phyloP scores from a whole-genome alignment of 2,797 vertebrate species.

The Okamejei kenojei region DNA sequence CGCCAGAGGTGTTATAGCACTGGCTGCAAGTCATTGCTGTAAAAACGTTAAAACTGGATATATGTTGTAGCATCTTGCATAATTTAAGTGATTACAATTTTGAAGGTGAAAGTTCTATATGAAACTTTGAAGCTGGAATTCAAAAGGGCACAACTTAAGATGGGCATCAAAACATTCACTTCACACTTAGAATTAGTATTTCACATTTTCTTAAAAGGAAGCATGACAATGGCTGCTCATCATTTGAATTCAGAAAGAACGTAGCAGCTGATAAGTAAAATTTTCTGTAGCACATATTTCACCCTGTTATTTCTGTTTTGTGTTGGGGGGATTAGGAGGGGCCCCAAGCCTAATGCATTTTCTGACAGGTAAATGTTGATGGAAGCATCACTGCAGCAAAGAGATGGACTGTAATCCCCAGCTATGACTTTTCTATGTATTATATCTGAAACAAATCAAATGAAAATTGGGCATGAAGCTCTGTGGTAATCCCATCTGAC shows the following conservation, averaged over 20 bases:
- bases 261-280: not conserved
- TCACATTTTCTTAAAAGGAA: not conserved
- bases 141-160: not conserved
- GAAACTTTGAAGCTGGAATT: not conserved
- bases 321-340: too few relatives aligned
- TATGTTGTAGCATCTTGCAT: too few relatives aligned
- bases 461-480: conserved; percentile 30
- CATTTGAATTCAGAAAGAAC: not conserved
- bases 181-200: not conserved
- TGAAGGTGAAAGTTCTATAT: not conserved
- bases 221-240: not conserved
- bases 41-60: not conserved
- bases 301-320: not conserved
- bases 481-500: conserved; percentile 28
- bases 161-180: not conserved
- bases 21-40: not conserved
- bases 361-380: conserved; percentile 29
- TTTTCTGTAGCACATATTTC: not conserved
- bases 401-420: conserved; percentile 3
- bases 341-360: not conserved
- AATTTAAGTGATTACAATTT: not conserved
- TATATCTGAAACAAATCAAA: conserved; percentile 27
- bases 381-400: not conserved
- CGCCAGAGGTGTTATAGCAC: not conserved
- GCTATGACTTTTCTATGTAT: conserved; percentile 27